Evolutionary conservation across 2,888 invertebrate genomes (phyloP).

Genomic region (Noctua pronuba): DNA sequence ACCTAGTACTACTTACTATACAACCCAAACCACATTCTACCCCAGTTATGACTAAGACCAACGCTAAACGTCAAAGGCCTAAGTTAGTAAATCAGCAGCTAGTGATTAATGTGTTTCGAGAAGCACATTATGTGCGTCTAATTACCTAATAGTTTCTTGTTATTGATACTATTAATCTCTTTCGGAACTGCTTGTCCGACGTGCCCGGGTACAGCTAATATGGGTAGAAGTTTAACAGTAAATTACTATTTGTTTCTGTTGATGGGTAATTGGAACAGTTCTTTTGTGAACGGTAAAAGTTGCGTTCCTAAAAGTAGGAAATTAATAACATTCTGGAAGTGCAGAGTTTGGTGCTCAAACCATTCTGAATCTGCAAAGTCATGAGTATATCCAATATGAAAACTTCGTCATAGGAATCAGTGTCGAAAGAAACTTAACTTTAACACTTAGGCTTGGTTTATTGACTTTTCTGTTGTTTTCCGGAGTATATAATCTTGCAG

Average conservation of each 20-base stretch:
- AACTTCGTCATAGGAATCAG: neutral
- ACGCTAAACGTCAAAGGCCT: slow-evolving; percentile 29
- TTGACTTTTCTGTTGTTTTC: neutral
- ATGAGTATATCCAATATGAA: neutral
- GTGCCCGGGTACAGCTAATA: slow-evolving; percentile 37
- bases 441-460: too few species aligned
- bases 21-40: neutral
- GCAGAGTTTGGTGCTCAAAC: slow-evolving; percentile 7
- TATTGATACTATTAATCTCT: slow-evolving; percentile 65
- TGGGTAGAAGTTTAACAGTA: slow-evolving; percentile 48
- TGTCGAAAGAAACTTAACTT: neutral
- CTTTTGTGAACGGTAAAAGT: neutral
- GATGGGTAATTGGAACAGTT: slow-evolving; percentile 28
- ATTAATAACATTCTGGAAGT: slow-evolving; percentile 9
- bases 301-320: neutral
- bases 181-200: slow-evolving; percentile 43
- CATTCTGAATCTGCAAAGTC: slow-evolving; percentile 9
- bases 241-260: slow-evolving; percentile 42
- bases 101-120: slow-evolving; percentile 55
- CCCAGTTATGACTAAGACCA: slow-evolving; percentile 22
- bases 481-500: neutral
- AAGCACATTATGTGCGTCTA: slow-evolving; percentile 53
- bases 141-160: slow-evolving; percentile 62
- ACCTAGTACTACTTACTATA: neutral
- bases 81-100: slow-evolving; percentile 49